These are phyloP conservation scores for Oxycera nigricornis DNA, from an alignment of 2,888 invertebrate genomes.

Conservation along the genomic window DNA sequence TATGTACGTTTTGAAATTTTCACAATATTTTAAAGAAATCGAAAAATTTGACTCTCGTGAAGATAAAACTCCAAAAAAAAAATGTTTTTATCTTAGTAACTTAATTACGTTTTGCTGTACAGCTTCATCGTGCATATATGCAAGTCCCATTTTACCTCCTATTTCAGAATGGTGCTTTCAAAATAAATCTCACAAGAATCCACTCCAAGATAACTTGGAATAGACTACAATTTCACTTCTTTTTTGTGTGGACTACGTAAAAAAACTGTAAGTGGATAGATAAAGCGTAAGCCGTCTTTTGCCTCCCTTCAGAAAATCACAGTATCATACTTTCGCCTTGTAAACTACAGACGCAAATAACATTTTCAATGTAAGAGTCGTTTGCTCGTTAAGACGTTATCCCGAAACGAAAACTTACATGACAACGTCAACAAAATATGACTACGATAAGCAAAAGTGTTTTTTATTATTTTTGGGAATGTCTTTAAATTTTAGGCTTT, in stretches of 20 bases:
- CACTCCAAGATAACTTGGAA: neutral
- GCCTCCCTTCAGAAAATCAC: neutral
- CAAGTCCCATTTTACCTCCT: neutral
- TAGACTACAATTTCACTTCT: neutral
- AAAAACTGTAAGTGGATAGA: constrained; percentile 23
- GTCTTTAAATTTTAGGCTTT: constrained; percentile 18
- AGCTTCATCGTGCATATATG: neutral
- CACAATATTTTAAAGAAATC: too few relatives aligned
- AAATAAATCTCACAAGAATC: neutral
- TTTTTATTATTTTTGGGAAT: neutral
- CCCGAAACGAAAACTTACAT: neutral
- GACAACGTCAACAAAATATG: neutral
- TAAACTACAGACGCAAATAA: constrained; percentile 4
- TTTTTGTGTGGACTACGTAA: neutral
- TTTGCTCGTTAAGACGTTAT: neutral
- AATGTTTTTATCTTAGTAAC: too few relatives aligned
- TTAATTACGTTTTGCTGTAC: neutral
- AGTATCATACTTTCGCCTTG: neutral
- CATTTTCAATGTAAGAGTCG: neutral
- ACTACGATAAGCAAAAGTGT: constrained; percentile 4
- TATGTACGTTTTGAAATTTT: too few relatives aligned
- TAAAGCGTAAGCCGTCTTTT: constrained; percentile 6
- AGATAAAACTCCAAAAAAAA: too few relatives aligned
- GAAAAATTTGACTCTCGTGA: too few relatives aligned
- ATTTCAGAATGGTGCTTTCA: neutral